A percentile compares a stretch with the other conserved stretches of the same genome.
phyloP scores from a whole-genome alignment of 2,888 invertebrate genomes.

The Torymus tubicola region DNA sequence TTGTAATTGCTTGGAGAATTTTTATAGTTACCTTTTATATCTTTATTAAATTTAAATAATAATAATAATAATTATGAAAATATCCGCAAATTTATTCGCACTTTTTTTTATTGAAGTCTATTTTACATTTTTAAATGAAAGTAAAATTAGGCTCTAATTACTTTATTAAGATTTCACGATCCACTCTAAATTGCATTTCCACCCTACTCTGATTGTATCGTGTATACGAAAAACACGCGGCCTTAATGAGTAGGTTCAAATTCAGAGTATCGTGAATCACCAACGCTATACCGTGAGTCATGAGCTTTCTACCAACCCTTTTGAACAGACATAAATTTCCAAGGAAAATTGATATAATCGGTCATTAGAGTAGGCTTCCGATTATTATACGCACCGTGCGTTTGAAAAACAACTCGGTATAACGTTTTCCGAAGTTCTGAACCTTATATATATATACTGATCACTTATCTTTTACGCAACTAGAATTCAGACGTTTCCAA shows the following conservation, averaged over 20 bases:
- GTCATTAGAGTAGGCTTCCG: neutral
- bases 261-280: conserved; percentile 47
- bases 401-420: neutral
- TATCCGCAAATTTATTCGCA: too few relatives aligned
- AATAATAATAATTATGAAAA: too few relatives aligned
- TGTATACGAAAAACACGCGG: conserved; percentile 32
- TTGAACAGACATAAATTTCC: conserved; percentile 13
- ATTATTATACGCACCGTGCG: neutral
- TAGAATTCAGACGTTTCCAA: too few relatives aligned
- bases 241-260: conserved; percentile 45
- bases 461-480: too few relatives aligned
- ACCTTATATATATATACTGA: neutral
- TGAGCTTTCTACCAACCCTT: conserved; percentile 17
- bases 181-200: conserved; percentile 7
- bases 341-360: neutral
- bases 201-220: conserved; percentile 37
- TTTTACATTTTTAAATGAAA: too few relatives aligned
- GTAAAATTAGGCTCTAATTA: too few relatives aligned
- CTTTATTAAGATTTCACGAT: too few relatives aligned
- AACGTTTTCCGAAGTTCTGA: neutral
- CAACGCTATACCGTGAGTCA: conserved; percentile 27
- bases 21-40: too few relatives aligned
- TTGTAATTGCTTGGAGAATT: too few relatives aligned
- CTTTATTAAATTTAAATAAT: too few relatives aligned
- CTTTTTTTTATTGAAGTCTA: too few relatives aligned